Evolutionary conservation across 1,140 invertebrate species (phyloP).

Genomic region (Orius insidiosus): DNA sequence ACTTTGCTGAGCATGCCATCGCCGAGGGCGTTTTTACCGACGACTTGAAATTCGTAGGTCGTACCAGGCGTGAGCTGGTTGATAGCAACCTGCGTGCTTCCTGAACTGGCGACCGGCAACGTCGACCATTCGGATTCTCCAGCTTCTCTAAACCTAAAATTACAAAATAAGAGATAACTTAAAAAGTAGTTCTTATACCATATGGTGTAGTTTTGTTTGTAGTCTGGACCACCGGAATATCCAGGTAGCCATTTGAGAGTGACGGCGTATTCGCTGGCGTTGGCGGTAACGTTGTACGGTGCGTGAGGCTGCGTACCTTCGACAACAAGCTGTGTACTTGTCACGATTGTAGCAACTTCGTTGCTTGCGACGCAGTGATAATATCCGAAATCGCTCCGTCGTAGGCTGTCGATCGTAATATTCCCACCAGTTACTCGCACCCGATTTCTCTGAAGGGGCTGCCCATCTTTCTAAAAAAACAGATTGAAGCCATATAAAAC

Average conservation of each 20-base stretch:
- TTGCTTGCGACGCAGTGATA: slow-evolving; percentile 91
- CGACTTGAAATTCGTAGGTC: slow-evolving; percentile 90
- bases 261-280: slow-evolving; percentile 73
- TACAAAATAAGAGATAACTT: no score
- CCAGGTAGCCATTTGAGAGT: slow-evolving; percentile 83
- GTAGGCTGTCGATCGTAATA: slow-evolving; percentile 74
- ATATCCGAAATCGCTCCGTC: slow-evolving; percentile 77
- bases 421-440: slow-evolving; percentile 66
- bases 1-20: slow-evolving; percentile 90
- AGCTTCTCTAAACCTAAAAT: slow-evolving; percentile 55
- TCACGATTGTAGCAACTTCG: slow-evolving; percentile 83
- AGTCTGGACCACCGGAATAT: slow-evolving; percentile 84
- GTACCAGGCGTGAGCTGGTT: slow-evolving; percentile 77
- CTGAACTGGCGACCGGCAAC: slow-evolving; percentile 79
- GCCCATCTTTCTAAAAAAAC: slow-evolving; percentile 63
- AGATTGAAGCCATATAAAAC: not conserved
- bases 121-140: slow-evolving; percentile 76
- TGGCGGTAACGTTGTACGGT: slow-evolving; percentile 80
- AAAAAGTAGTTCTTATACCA: slow-evolving; percentile 48
- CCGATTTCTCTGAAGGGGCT: slow-evolving; percentile 57
- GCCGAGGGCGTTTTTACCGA: slow-evolving; percentile 82
- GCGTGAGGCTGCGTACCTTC: slow-evolving; percentile 93
- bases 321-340: slow-evolving; percentile 76
- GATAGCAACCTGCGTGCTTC: slow-evolving; percentile 77
- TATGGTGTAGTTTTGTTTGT: slow-evolving; percentile 85